Evolutionary conservation across 35 echinoderm and acorn worm genomes (phyloP).

Genomic region (Ptychodera flava): DNA sequence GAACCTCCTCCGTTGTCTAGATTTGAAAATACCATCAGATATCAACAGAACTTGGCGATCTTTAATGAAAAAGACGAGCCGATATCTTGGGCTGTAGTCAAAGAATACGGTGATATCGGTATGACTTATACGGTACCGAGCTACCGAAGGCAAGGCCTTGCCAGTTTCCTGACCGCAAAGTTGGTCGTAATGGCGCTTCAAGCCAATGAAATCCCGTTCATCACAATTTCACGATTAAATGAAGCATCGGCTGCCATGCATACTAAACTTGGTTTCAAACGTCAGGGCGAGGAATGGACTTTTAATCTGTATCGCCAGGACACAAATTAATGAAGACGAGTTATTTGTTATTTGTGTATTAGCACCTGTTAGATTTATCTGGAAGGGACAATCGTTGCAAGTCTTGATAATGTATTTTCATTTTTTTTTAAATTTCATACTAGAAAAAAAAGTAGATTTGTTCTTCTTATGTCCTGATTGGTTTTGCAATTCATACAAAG

Average conservation of each 20-base stretch:
- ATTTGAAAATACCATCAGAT: background rate
- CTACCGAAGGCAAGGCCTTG: background rate
- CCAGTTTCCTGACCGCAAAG: background rate
- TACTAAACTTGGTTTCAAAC: background rate
- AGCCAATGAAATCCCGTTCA: background rate
- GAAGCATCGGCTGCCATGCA: background rate
- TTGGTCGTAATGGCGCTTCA: background rate
- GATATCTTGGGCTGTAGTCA: background rate
- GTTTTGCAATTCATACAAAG: too few relatives aligned
- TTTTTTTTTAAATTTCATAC: too few relatives aligned
- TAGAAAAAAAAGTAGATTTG: too few relatives aligned
- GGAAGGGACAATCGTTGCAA: too few relatives aligned
- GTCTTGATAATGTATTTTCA: too few relatives aligned
- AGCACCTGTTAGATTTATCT: too few relatives aligned
- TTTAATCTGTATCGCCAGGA: too few relatives aligned
- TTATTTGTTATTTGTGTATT: too few relatives aligned
- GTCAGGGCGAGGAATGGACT: too few relatives aligned
- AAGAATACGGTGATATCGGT: background rate
- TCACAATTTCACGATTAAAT: background rate
- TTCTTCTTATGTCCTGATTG: too few relatives aligned
- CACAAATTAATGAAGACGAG: too few relatives aligned
- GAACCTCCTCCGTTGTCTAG: background rate
- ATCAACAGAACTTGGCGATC: background rate
- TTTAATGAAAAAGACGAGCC: background rate
- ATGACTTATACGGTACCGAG: background rate